Evolutionary conservation across 2,113 vertebrate species (phyloP).

Genomic region (Plotosus lineatus): DNA sequence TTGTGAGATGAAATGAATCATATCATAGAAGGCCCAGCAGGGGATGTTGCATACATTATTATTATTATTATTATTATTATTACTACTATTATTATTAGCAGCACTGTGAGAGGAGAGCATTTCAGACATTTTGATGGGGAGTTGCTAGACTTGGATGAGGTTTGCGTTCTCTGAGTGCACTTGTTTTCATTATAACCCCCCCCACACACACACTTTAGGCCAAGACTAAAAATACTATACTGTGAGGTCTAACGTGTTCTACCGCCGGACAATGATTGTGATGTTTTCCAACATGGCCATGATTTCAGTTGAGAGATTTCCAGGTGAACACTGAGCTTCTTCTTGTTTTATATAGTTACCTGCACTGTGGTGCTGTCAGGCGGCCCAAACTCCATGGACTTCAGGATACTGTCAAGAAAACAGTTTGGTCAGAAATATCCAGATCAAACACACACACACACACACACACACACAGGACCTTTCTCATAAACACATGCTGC

Average conservation of each 20-base stretch:
- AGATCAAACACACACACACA: background rate
- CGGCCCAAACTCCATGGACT: constrained; percentile 94
- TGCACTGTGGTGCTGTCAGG: constrained; percentile 82
- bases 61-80: no score
- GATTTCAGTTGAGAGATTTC: background rate
- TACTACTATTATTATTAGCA: no score
- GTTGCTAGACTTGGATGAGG: no score
- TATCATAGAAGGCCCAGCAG: no score
- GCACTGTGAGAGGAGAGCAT: no score
- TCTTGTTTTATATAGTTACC: constrained; percentile 71
- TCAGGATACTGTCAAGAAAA: constrained; percentile 83
- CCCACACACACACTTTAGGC: background rate
- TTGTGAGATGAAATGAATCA: no score
- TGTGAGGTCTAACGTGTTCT: background rate
- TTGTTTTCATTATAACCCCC: no score
- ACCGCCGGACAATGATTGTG: background rate
- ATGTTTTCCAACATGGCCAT: background rate
- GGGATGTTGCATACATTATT: no score
- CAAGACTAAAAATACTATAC: background rate
- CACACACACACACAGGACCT: background rate
- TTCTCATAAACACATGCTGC: background rate
- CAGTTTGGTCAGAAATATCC: background rate
- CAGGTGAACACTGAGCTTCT: background rate
- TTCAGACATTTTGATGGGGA: no score
- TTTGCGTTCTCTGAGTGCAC: no score